Conservation (phyloP, 2,888 invertebrate species). For the Leucoptera coffeella region DNA sequence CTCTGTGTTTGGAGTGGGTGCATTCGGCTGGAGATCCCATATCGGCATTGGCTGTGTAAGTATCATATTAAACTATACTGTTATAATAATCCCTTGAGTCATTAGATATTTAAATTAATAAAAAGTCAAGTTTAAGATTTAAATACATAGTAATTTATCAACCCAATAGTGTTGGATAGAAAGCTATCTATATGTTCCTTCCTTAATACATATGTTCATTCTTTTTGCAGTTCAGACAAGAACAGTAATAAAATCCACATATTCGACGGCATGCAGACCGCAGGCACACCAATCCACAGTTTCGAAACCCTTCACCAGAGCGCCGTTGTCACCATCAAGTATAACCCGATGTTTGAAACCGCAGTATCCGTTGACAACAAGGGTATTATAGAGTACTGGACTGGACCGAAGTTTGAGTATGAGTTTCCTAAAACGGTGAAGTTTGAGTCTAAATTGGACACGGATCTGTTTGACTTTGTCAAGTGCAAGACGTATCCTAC, state of each 20-base stretch:
- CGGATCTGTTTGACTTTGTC: constrained; percentile 92
- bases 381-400: constrained; percentile 96
- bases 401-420: constrained; percentile 80
- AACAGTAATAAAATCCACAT: constrained; percentile 73
- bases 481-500: constrained; percentile 82
- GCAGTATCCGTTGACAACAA: constrained; percentile 60
- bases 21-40: constrained; percentile 87
- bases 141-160: too few species aligned
- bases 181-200: too few species aligned
- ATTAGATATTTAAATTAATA: too few species aligned
- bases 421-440: constrained; percentile 75
- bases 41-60: constrained; percentile 71
- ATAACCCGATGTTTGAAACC: constrained; percentile 75
- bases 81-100: constrained; percentile 1
- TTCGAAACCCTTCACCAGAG: constrained; percentile 80
- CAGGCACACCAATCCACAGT: constrained; percentile 64
- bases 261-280: constrained; percentile 80
- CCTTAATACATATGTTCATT: background rate
- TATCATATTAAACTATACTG: constrained; percentile 7
- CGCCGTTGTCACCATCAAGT: constrained; percentile 77
- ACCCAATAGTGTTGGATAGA: too few species aligned
- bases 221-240: constrained; percentile 52
- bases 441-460: constrained; percentile 90
- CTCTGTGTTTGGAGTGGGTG: constrained; percentile 83
- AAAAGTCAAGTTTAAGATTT: too few species aligned